Percentiles rank a stretch among this genome's conserved stretches.
Evolutionary conservation across 2,888 invertebrate species (phyloP).

Genomic region (Noctuana brunneofusca): DNA sequence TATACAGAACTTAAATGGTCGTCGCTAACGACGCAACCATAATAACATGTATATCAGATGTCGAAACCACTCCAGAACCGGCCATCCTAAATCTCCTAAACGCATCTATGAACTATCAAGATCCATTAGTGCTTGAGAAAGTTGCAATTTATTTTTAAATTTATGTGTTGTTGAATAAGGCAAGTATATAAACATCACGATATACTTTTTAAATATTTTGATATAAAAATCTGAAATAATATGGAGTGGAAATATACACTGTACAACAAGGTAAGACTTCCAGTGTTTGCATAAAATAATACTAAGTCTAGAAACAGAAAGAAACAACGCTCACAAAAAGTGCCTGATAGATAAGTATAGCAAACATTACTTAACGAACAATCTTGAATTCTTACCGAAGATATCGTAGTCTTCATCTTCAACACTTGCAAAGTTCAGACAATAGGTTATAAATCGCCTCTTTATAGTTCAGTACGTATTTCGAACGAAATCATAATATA

Average conservation of each 20-base stretch:
- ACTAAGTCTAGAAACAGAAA: too few species aligned
- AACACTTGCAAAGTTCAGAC: too few species aligned
- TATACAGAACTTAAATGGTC: conserved; percentile 14
- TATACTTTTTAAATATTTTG: not conserved
- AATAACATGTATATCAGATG: conserved; percentile 10
- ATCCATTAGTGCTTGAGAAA: conserved; percentile 10
- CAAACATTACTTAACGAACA: conserved; percentile 1
- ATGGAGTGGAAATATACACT: too few species aligned
- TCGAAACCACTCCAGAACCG: conserved; percentile 15
- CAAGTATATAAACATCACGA: not conserved
- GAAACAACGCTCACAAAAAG: too few species aligned
- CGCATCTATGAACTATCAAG: conserved; percentile 14
- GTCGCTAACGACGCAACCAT: conserved; percentile 16
- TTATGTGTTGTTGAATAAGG: not conserved
- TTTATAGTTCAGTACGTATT: too few species aligned
- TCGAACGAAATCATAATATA: too few species aligned
- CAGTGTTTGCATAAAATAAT: too few species aligned
- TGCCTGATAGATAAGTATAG: not conserved
- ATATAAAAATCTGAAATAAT: too few species aligned
- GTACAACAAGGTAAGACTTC: too few species aligned
- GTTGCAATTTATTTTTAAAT: conserved; percentile 7
- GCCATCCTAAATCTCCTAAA: conserved; percentile 11
- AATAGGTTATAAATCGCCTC: too few species aligned
- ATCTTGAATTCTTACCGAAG: too few species aligned
- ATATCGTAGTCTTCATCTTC: too few species aligned